Evolutionary conservation across 2,797 vertebrate genomes (phyloP).

Genomic region (Notoglanidium macrostoma): DNA sequence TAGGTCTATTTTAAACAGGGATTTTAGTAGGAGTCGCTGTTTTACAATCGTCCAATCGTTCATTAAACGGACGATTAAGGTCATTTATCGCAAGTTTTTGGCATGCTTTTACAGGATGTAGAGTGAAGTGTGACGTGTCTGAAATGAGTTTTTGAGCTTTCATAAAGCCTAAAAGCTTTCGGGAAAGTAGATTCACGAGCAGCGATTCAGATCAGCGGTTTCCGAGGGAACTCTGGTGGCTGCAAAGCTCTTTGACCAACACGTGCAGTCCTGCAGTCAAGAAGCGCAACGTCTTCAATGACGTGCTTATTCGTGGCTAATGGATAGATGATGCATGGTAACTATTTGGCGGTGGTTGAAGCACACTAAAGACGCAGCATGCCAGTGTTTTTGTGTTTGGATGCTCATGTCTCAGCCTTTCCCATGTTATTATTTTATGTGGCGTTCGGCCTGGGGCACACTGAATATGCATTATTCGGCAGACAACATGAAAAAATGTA

Average conservation of each 20-base stretch:
- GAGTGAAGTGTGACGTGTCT: neutral
- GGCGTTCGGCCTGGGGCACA: neutral
- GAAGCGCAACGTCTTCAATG: neutral
- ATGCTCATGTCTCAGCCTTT: neutral
- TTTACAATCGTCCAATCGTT: neutral
- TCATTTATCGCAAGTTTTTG: neutral
- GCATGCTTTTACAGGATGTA: neutral
- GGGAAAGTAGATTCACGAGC: neutral
- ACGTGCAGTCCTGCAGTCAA: neutral
- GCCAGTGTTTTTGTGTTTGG: neutral
- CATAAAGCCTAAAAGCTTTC: neutral
- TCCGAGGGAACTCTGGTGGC: neutral
- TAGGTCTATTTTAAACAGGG: neutral
- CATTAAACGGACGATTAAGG: neutral
- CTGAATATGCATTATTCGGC: conserved; percentile 36
- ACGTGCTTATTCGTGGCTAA: neutral
- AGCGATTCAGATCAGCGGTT: neutral
- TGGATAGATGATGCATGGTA: neutral
- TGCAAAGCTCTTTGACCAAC: neutral
- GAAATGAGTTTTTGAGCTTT: conserved; percentile 1
- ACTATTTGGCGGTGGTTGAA: neutral
- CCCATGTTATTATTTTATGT: conserved; percentile 19
- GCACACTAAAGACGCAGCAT: neutral
- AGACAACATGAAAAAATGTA: conserved; percentile 11
- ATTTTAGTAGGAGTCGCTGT: neutral